Evolutionary conservation across 2,113 vertebrate species (phyloP).

Genomic region (Mirza zaza): DNA sequence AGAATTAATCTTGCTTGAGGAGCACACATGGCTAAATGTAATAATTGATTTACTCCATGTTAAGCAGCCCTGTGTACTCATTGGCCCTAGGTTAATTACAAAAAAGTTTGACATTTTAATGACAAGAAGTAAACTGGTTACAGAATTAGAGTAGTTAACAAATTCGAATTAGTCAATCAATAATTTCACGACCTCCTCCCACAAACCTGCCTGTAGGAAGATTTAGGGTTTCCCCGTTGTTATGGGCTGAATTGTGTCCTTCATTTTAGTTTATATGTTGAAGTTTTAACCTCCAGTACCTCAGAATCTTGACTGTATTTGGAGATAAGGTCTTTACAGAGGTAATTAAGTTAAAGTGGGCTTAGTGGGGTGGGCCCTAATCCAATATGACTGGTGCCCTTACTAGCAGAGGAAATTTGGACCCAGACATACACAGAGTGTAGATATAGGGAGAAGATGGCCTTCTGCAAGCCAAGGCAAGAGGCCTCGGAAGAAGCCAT

Average conservation of each 20-base stretch:
- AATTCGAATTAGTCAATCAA: neutral
- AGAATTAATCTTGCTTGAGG: constrained; percentile 13
- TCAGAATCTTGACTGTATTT: neutral
- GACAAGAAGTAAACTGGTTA: neutral
- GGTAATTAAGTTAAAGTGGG: neutral
- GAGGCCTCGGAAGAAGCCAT: neutral
- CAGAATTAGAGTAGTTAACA: neutral
- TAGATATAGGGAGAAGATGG: neutral
- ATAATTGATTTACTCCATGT: neutral
- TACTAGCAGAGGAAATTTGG: neutral
- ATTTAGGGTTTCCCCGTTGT: neutral
- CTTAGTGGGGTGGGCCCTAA: neutral
- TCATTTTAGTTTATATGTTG: neutral
- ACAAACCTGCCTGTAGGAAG: neutral
- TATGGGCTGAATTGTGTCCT: neutral
- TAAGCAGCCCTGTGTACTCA: neutral
- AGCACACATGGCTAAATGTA: neutral
- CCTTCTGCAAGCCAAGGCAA: neutral
- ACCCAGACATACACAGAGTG: neutral
- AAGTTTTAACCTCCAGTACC: neutral
- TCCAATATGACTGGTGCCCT: neutral
- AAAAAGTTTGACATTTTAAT: constrained; percentile 13
- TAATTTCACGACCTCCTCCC: neutral
- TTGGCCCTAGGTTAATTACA: neutral
- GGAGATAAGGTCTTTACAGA: constrained; percentile 3